Percentiles rank a stretch among this genome's conserved stretches.
Evolutionary conservation across 64 coral and sea anemone genomes (phyloP).

Genomic region (Hydrozoanthus tunicans): DNA sequence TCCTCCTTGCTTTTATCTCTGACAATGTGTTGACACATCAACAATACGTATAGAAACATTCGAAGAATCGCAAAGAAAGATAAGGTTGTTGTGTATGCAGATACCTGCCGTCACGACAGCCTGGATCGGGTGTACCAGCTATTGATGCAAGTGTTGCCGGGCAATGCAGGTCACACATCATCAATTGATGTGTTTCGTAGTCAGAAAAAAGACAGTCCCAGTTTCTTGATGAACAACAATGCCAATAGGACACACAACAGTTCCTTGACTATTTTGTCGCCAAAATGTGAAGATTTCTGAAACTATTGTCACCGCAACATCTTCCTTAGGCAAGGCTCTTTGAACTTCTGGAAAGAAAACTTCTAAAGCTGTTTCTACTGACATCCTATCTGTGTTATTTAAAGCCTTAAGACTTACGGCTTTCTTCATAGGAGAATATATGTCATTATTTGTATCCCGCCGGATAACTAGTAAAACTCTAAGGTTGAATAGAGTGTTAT

Average conservation of each 20-base stretch:
- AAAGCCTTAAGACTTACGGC: slow-evolving; percentile 56
- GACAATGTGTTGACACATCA: too few relatives aligned
- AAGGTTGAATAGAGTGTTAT: slow-evolving; percentile 25
- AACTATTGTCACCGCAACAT: slow-evolving; percentile 32
- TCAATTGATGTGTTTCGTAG: slow-evolving; percentile 56
- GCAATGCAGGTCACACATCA: slow-evolving; percentile 63
- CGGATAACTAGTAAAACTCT: slow-evolving; percentile 60
- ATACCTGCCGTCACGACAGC: slow-evolving; percentile 49
- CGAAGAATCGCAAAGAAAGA: too few relatives aligned
- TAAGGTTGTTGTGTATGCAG: too few relatives aligned
- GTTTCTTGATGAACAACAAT: neutral
- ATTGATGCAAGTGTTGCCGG: slow-evolving; percentile 57
- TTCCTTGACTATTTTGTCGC: slow-evolving; percentile 42
- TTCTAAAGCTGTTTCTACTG: slow-evolving; percentile 70
- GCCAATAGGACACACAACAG: slow-evolving; percentile 1
- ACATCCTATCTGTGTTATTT: slow-evolving; percentile 77
- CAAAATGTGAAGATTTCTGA: slow-evolving; percentile 75
- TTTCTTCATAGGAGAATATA: slow-evolving; percentile 60
- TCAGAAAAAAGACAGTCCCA: neutral
- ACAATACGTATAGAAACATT: too few relatives aligned
- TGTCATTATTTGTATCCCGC: slow-evolving; percentile 56
- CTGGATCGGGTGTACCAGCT: slow-evolving; percentile 62
- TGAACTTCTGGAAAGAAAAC: slow-evolving; percentile 26
- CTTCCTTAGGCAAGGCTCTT: neutral
- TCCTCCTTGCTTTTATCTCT: too few relatives aligned